Evolutionary conservation across 2,888 invertebrate species (phyloP).

Genomic region (Odontocolon sp.): DNA sequence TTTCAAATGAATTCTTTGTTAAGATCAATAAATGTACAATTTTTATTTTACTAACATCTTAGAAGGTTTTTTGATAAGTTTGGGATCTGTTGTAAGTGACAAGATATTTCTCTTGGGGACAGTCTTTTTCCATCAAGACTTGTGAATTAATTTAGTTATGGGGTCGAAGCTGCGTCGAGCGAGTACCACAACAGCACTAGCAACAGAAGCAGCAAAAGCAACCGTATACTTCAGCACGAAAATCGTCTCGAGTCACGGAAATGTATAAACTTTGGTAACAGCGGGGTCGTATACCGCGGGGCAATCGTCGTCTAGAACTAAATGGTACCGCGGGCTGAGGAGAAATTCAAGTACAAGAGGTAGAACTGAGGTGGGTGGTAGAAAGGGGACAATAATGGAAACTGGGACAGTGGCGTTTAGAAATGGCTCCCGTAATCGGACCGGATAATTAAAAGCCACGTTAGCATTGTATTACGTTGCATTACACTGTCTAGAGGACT

Average conservation of each 20-base stretch:
- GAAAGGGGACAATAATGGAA: slow-evolving; percentile 47
- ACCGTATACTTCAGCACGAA: slow-evolving; percentile 30
- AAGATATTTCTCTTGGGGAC: background rate
- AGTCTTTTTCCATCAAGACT: background rate
- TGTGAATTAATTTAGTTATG: background rate
- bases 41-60: too few species aligned
- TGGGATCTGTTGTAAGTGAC: too few species aligned
- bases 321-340: slow-evolving; percentile 47
- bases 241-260: slow-evolving; percentile 55
- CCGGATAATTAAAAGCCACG: slow-evolving; percentile 67
- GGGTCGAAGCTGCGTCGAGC: background rate
- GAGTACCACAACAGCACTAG: too few species aligned
- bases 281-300: slow-evolving; percentile 28
- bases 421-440: slow-evolving; percentile 63
- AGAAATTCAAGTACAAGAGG: slow-evolving; percentile 55
- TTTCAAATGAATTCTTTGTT: too few species aligned
- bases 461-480: slow-evolving; percentile 61
- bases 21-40: too few species aligned
- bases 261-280: slow-evolving; percentile 59
- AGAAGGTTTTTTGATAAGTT: too few species aligned
- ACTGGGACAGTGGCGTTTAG: slow-evolving; percentile 59
- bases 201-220: slow-evolving; percentile 36
- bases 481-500: slow-evolving; percentile 56
- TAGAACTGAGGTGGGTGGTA: slow-evolving; percentile 4
- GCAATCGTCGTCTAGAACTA: slow-evolving; percentile 53